Conservation (phyloP, 2,888 invertebrate genomes). For the Cataglyphis rosenhaueri region DNA sequence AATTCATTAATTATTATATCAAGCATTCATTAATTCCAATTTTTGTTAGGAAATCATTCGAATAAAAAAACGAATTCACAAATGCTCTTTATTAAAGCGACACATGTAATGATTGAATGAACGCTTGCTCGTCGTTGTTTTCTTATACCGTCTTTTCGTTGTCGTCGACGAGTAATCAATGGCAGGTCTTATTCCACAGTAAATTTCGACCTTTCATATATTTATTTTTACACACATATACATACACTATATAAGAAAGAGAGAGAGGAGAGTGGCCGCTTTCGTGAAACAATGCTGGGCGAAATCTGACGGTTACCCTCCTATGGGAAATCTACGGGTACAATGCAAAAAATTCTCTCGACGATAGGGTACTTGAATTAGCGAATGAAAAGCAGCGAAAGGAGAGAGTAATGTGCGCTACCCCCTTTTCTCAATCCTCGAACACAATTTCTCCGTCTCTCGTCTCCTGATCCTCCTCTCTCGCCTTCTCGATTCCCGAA, state of each 20-base stretch:
- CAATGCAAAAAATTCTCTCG: conserved; percentile 74
- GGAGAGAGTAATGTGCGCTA: conserved; percentile 67
- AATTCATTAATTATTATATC: too few species aligned
- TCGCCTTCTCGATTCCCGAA: conserved; percentile 70
- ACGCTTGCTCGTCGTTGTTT: background rate
- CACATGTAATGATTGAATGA: background rate
- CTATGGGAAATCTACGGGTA: conserved; percentile 78
- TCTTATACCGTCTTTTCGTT: conserved; percentile 26
- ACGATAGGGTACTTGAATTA: conserved; percentile 78
- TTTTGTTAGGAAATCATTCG: too few species aligned
- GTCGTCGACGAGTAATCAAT: conserved; percentile 66
- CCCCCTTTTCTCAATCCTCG: conserved; percentile 75
- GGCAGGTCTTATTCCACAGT: conserved; percentile 22
- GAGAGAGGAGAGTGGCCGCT: conserved; percentile 22
- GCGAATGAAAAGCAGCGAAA: conserved; percentile 75
- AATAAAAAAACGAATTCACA: background rate
- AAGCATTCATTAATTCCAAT: too few species aligned
- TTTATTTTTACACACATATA: background rate
- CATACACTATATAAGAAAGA: background rate
- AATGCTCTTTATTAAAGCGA: background rate
- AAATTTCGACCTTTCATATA: conserved; percentile 14
- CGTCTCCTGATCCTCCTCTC: conserved; percentile 39
- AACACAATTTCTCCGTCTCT: conserved; percentile 58
- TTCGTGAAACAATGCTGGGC: conserved; percentile 66
- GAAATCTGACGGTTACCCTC: conserved; percentile 74